These are phyloP conservation scores for Metellina segmentata DNA, from an alignment of 2,888 invertebrate genomes.

Conservation along the genomic window DNA sequence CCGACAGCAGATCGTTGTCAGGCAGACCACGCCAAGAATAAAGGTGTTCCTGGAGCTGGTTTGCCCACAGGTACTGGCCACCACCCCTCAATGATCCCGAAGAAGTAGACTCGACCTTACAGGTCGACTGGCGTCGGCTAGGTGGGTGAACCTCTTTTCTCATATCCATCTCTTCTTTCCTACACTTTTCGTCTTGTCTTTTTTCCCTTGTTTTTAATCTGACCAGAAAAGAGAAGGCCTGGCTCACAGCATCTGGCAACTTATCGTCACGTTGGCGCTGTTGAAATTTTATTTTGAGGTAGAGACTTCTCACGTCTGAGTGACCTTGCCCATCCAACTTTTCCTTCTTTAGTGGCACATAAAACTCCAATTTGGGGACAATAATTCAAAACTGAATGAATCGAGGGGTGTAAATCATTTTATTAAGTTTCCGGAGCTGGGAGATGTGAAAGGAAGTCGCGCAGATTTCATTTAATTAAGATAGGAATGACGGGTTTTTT, in stretches of 20 bases:
- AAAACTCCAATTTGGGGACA: not conserved
- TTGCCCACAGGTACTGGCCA: conserved; percentile 33
- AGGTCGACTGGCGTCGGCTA: conserved; percentile 74
- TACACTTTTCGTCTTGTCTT: conserved; percentile 10
- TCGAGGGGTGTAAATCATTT: conserved; percentile 6
- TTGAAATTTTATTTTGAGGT: not conserved
- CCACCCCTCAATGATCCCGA: not conserved
- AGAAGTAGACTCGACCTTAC: conserved; percentile 67
- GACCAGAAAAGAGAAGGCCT: not conserved
- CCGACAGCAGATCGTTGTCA: not conserved
- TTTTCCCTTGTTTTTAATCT: conserved; percentile 49
- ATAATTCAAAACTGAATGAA: conserved; percentile 32
- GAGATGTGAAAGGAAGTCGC: not conserved
- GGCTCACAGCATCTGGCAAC: not conserved
- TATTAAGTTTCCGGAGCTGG: conserved; percentile 15
- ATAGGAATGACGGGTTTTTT: no score
- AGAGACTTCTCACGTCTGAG: not conserved
- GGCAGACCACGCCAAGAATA: conserved; percentile 7
- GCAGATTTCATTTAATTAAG: no score
- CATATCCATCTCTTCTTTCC: conserved; percentile 38
- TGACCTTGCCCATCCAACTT: conserved; percentile 25
- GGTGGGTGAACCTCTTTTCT: conserved; percentile 75
- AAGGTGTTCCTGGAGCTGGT: conserved; percentile 42
- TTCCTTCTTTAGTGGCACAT: conserved; percentile 24
- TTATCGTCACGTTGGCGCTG: not conserved